phyloP scores from a whole-genome alignment of 2,797 vertebrate genomes.

The Labroides dimidiatus region DNA sequence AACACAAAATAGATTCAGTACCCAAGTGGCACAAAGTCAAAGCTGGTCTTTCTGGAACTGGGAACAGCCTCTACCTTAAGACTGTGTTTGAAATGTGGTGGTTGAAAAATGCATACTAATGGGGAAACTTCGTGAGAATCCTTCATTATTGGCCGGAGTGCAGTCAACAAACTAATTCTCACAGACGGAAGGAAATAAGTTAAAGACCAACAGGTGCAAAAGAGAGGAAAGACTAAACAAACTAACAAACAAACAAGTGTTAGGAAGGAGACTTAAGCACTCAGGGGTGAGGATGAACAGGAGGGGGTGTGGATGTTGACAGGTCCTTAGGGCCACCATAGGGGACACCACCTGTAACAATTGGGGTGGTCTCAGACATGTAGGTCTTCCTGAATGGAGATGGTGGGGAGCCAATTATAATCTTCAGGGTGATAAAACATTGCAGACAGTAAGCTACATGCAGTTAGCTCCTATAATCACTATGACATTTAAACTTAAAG shows the following conservation, averaged over 20 bases:
- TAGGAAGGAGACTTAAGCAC: slow-evolving; percentile 15
- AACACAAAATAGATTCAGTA: neutral
- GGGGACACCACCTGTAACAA: slow-evolving; percentile 54
- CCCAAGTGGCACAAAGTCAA: slow-evolving; percentile 11
- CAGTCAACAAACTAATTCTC: neutral
- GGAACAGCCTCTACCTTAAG: slow-evolving; percentile 19
- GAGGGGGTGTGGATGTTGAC: slow-evolving; percentile 51
- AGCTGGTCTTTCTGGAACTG: neutral
- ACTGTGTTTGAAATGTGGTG: slow-evolving; percentile 10
- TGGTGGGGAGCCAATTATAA: slow-evolving; percentile 22
- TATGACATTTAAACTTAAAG: slow-evolving; percentile 24
- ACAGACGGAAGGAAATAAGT: neutral
- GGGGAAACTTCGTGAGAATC: neutral
- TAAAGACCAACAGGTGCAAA: slow-evolving; percentile 38
- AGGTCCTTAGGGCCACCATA: slow-evolving; percentile 51
- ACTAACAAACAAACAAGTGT: slow-evolving; percentile 40
- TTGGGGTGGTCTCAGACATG: slow-evolving; percentile 68
- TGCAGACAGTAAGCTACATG: neutral
- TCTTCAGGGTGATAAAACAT: slow-evolving; percentile 18
- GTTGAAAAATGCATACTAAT: slow-evolving; percentile 24
- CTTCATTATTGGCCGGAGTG: neutral
- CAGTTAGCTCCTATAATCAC: slow-evolving; percentile 14
- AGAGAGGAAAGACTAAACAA: slow-evolving; percentile 36
- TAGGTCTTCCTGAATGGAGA: slow-evolving; percentile 46
- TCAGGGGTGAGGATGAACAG: slow-evolving; percentile 39